phyloP scores from a whole-genome alignment of 2,113 vertebrate genomes.

The Sander lucioperca region DNA sequence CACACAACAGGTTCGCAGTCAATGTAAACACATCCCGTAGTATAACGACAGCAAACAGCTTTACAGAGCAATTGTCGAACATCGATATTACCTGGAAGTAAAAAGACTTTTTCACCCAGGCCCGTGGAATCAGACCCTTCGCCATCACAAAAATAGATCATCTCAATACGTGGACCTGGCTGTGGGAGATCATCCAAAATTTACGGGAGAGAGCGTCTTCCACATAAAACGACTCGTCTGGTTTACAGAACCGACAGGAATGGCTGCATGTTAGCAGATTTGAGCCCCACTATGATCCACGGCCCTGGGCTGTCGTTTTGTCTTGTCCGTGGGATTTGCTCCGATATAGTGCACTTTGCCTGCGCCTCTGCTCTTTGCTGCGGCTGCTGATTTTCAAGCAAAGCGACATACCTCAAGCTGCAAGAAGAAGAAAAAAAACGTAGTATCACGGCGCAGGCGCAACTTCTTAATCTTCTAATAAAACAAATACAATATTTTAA shows the following conservation, averaged over 20 bases:
- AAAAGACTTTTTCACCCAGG: conserved; percentile 91
- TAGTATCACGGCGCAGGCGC: conserved; percentile 71
- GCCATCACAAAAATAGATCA: conserved; percentile 93
- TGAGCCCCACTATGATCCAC: neutral
- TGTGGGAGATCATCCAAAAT: conserved; percentile 63
- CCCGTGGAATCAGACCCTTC: conserved; percentile 92
- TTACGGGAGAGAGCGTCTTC: conserved; percentile 28
- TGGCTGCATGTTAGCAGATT: neutral
- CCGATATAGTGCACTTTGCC: conserved; percentile 30
- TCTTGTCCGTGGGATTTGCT: neutral
- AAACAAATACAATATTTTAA: neutral
- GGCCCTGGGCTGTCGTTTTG: neutral
- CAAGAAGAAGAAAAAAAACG: neutral
- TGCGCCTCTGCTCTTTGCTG: conserved; percentile 42
- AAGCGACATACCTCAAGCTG: conserved; percentile 64
- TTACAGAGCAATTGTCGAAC: neutral
- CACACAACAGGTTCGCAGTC: neutral
- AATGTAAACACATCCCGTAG: neutral
- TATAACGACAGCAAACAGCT: neutral
- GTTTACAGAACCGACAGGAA: neutral
- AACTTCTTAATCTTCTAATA: neutral
- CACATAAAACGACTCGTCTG: neutral
- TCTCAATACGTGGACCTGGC: conserved; percentile 85
- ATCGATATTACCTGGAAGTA: conserved; percentile 88
- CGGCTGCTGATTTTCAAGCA: conserved; percentile 58